A percentile compares a stretch with the other conserved stretches of the same genome.
phyloP scores from a whole-genome alignment of 2,797 vertebrate species.

The Discoglossus pictus region DNA sequence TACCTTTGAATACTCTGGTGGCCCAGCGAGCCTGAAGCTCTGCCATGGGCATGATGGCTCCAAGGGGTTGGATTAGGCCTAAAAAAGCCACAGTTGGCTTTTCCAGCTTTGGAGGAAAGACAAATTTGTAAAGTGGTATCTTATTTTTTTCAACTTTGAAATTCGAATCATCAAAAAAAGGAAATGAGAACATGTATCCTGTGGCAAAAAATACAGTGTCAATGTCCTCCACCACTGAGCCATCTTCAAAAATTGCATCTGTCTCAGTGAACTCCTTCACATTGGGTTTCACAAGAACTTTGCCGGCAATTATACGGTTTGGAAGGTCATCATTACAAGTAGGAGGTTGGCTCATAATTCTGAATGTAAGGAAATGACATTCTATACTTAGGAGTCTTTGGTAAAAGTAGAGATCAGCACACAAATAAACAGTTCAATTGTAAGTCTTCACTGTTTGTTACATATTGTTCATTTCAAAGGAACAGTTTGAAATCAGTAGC shows the following conservation, averaged over 20 bases:
- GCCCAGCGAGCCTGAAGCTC: conserved; percentile 83
- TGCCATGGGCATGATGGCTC: conserved; percentile 74
- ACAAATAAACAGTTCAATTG: too few species aligned
- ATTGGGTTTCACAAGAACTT: conserved; percentile 76
- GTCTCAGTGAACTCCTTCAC: conserved; percentile 73
- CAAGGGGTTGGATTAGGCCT: conserved; percentile 73
- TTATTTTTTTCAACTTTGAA: conserved; percentile 68
- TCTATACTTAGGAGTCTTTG: too few species aligned
- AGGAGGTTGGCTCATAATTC: conserved; percentile 68
- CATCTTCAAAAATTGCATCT: conserved; percentile 76
- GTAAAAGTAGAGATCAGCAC: too few species aligned
- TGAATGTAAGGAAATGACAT: conserved; percentile 41
- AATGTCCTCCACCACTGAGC: conserved; percentile 70
- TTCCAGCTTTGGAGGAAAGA: conserved; percentile 74
- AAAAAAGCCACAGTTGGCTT: conserved; percentile 76
- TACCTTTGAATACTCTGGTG: conserved; percentile 80
- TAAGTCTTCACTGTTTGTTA: too few species aligned
- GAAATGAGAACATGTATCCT: conserved; percentile 79
- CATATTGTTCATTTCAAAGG: too few species aligned
- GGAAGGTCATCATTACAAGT: conserved; percentile 79
- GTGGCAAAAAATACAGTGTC: conserved; percentile 80
- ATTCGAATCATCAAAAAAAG: conserved; percentile 73
- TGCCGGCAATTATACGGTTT: conserved; percentile 74
- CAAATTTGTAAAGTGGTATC: conserved; percentile 72
- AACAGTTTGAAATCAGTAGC: neutral